Evolutionary conservation across 2,888 invertebrate genomes (phyloP), one percentile per base, ranked within the genome.

Genomic region (Standfussiana lucernea): DNA sequence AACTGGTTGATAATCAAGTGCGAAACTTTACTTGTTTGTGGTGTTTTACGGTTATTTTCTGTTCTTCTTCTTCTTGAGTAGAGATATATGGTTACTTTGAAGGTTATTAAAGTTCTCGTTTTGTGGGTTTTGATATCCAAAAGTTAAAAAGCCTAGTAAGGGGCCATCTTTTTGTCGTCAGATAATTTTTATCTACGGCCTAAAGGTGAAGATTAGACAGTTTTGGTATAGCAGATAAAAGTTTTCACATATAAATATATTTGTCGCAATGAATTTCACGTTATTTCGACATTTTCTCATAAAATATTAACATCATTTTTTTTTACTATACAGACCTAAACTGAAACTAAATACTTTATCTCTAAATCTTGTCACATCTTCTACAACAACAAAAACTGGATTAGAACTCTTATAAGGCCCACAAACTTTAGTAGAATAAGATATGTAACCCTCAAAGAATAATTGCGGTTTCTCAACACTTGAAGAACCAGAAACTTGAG

Each of bases 401-500:
- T 71, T 71, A 68, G 18, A 21, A 10, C 1, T 59, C 32, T 64
- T 24, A 11, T 45, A 64, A 72, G 66, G 15, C 50, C 32, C 37
- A 32, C 21, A 62, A 79, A 82, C 64, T 83, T 80, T 69, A 28
- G 6, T 35, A 2, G 18, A 67, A 64, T 70, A 47, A 64, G 70
- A 80, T 80, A 75, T 80, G 70, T 84, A 73, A 80, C 40, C 72
- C 80, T 37, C 15, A 37, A 75, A 84, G 81, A 83, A 80, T 84
- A 71, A 83, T 80, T 83, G 76, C 75, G 83, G 83, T 71, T 45
- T 32, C 61, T 42, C 53, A 32, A 62, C 84, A 73, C 66, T 66
- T 67, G 47, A 40, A 65, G 42, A 56, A 64, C 75, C 72, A 61
- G 28, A 80, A 83, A 80, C 80, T 80, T 75, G 28, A 69, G 65